Evolutionary conservation across 2,888 invertebrate species (phyloP).

Genomic region (Listrodromus nycthemerus): DNA sequence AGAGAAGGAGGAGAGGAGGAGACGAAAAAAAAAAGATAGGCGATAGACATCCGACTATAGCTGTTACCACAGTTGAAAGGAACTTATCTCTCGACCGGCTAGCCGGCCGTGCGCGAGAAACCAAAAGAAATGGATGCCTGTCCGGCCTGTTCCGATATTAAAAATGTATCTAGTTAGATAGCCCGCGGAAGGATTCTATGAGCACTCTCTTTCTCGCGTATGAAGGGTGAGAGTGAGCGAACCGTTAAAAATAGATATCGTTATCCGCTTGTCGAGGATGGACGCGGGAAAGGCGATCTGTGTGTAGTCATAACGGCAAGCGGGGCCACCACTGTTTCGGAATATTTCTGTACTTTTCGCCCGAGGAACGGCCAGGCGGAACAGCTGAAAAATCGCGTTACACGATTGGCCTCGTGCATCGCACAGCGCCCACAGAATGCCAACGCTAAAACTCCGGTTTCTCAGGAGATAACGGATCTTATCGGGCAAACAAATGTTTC

Average conservation of each 20-base stretch:
- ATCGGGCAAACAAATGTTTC: constrained; percentile 80
- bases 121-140: constrained; percentile 58
- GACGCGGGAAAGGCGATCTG: constrained; percentile 33
- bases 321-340: neutral
- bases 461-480: constrained; percentile 82
- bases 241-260: constrained; percentile 82
- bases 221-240: constrained; percentile 71
- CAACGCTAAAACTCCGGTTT: constrained; percentile 66
- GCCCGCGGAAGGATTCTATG: constrained; percentile 71
- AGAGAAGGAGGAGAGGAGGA: constrained; percentile 4
- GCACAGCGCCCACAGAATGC: constrained; percentile 42
- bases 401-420: constrained; percentile 16
- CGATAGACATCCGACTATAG: constrained; percentile 29
- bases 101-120: constrained; percentile 4
- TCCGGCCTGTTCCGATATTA: constrained; percentile 77
- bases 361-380: constrained; percentile 8
- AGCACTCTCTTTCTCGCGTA: constrained; percentile 70
- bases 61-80: constrained; percentile 60
- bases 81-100: constrained; percentile 59
- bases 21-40: constrained; percentile 16
- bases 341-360: constrained; percentile 31
- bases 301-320: constrained; percentile 13
- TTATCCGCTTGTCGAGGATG: constrained; percentile 54
- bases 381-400: constrained; percentile 20
- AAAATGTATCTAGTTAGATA: constrained; percentile 79